Evolutionary conservation across 2,797 vertebrate genomes (phyloP).

Genomic region (Dallia pectoralis): DNA sequence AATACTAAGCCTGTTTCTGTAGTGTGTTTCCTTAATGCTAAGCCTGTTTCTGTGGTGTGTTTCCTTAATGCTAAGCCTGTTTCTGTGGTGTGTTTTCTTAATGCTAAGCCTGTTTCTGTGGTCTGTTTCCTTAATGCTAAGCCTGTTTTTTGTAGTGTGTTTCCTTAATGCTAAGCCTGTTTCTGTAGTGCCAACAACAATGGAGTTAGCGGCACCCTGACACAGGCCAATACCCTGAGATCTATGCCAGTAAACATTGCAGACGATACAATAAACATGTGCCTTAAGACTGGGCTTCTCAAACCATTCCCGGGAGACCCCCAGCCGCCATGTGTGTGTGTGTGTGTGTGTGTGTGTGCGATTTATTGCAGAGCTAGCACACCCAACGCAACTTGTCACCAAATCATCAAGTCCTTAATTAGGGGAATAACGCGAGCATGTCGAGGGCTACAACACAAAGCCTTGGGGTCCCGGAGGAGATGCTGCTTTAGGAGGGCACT

Average conservation of each 20-base stretch:
- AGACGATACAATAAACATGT: background rate
- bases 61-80: background rate
- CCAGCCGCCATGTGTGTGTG: background rate
- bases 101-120: too few species aligned
- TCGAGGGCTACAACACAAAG: too few species aligned
- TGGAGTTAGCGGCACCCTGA: background rate
- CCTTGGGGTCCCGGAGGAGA: too few species aligned
- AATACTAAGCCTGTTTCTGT: background rate
- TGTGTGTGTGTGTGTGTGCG: background rate
- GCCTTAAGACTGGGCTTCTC: background rate
- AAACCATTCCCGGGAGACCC: background rate
- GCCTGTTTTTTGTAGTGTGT: background rate
- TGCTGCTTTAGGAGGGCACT: background rate
- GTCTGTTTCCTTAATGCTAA: background rate
- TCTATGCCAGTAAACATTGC: background rate
- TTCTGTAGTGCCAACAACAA: background rate
- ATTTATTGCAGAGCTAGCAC: too few species aligned
- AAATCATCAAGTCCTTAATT: too few species aligned
- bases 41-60: background rate
- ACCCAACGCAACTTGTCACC: too few species aligned
- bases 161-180: background rate
- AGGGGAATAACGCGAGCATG: too few species aligned
- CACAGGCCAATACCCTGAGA: background rate
- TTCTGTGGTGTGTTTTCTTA: too few species aligned
- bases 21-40: background rate